These are phyloP conservation scores for Antheraea mylitta DNA, from an alignment of 1,140 invertebrate species.

Conservation along the genomic window DNA sequence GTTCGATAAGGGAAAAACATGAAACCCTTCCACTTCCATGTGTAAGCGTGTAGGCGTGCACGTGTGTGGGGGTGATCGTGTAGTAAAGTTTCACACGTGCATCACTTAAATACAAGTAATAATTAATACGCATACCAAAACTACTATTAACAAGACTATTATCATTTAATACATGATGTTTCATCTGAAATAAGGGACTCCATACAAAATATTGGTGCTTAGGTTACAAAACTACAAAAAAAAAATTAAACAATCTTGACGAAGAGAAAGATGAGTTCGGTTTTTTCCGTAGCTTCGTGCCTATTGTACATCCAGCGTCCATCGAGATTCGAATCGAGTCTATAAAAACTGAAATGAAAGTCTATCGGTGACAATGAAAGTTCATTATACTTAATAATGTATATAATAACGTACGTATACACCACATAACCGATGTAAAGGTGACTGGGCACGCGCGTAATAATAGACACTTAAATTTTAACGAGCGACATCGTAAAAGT, in stretches of 20 bases:
- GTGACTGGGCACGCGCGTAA: constrained; percentile 12
- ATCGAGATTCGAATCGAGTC: constrained; percentile 2
- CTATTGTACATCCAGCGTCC: not conserved
- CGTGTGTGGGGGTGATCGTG: no score
- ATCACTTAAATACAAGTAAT: no score
- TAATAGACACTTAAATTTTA: constrained; percentile 21
- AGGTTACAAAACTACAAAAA: not conserved
- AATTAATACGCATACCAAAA: no score
- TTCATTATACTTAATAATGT: constrained; percentile 14
- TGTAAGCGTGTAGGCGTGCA: no score
- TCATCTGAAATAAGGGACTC: no score
- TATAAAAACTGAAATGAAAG: constrained; percentile 14
- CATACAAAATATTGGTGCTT: no score
- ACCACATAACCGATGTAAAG: constrained; percentile 6
- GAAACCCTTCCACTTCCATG: no score
- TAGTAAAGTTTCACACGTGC: no score
- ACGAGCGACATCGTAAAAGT: constrained; percentile 15
- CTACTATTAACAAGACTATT: no score
- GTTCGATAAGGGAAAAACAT: no score
- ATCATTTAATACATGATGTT: no score
- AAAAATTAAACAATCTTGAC: not conserved
- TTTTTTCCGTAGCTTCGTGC: constrained; percentile 2
- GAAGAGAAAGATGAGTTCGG: not conserved
- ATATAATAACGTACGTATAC: not conserved
- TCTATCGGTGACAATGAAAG: constrained; percentile 16